Base-by-base conservation (phyloP, 53 echinoderm and acorn worm genomes). In the Paracentrotus lividus region DNA sequence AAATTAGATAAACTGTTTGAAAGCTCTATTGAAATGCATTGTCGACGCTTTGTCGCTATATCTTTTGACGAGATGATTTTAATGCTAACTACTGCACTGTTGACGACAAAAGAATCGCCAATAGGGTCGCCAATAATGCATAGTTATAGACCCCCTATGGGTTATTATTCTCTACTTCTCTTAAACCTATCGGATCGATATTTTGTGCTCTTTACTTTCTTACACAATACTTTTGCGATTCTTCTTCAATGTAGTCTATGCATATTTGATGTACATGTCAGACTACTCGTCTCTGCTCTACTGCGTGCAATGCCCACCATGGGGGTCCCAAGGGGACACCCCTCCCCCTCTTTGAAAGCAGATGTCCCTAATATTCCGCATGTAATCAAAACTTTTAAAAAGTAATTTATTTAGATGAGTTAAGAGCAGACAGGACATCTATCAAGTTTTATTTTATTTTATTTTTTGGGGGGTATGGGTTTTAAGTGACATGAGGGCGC, bases 1-100 rank as follows among this genome's bases (percentile, higher is more conserved):
- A 81, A 81, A 49, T 81, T 81, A 47, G 81, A 81, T 81, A 81
- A 81, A 81, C 81, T 47, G 47, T 81, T 81, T 81, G 81, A 81
- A 81, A 81, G 81, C 49, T 81, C 49, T 81, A 45, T 81, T 81
- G 45, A 47, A 47, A 15, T 47, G 81, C 13, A 47, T 81, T 81
- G 81, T 45, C 0, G 12, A 26, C 10, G 44, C 8, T 26, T 47
- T 13, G 47, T 14, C 77, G 6, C 47, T 13, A 5, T 81, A 45
- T 78, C 81, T 81, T 81, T 8, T 81, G 47, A 81, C 2, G 49
- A 27, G 47, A 45, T 45, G 24, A 78, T 78, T 78, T 78, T 78
- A n/a, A 75, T 75, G 75, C 75, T 40, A 42, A 75, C 75, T 75
- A 75, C 81, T 78, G 45, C 6, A 47, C 2, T 2, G 81, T 3